These are phyloP conservation scores for Euwallacea similis DNA, from an alignment of 1,140 invertebrate genomes.

Conservation along the genomic window DNA sequence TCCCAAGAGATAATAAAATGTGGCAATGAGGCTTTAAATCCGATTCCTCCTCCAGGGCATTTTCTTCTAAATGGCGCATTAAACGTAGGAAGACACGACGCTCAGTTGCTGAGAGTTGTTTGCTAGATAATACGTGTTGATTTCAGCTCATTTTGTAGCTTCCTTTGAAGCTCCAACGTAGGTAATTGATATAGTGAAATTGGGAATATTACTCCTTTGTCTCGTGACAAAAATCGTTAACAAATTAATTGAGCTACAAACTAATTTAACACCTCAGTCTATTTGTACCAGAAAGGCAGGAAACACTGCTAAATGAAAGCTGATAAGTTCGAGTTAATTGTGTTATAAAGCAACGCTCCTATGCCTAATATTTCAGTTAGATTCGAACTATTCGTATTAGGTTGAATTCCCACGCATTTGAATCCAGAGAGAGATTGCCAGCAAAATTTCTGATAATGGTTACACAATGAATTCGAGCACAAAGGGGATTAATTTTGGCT, in stretches of 20 bases:
- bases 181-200: background rate
- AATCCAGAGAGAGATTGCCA: slow-evolving; percentile 2
- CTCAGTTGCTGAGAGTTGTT: slow-evolving; percentile 22
- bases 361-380: slow-evolving; percentile 10
- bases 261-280: too few species aligned
- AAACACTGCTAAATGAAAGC: background rate
- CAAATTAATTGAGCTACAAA: too few species aligned
- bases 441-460: slow-evolving; percentile 10
- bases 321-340: background rate
- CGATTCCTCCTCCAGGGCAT: slow-evolving; percentile 17
- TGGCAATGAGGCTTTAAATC: slow-evolving; percentile 25
- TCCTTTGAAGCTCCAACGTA: slow-evolving; percentile 6
- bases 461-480: slow-evolving; percentile 9
- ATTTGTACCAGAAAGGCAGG: too few species aligned
- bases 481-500: slow-evolving; percentile 8
- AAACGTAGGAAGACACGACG: slow-evolving; percentile 24
- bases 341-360: background rate
- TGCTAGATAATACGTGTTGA: slow-evolving; percentile 28
- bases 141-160: slow-evolving; percentile 17
- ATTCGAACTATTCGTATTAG: slow-evolving; percentile 3
- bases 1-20: slow-evolving; percentile 27
- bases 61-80: slow-evolving; percentile 28
- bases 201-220: too few species aligned
- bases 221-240: too few species aligned
- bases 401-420: background rate